Evolutionary conservation across 2,888 invertebrate genomes (phyloP).

Genomic region (Xestia sexstrigata): DNA sequence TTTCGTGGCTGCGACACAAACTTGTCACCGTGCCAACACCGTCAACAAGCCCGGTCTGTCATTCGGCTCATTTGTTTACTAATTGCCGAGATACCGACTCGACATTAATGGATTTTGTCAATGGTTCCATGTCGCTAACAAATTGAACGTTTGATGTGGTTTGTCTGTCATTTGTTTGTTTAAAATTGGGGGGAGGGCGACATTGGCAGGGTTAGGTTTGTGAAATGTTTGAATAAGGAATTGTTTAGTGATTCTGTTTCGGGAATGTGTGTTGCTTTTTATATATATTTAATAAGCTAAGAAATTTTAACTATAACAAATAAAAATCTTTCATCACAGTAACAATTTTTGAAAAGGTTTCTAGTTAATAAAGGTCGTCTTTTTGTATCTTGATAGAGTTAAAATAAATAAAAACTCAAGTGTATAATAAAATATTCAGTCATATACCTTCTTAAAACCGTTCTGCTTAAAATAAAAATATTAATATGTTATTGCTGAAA

Average conservation of each 20-base stretch:
- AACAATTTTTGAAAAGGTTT: too few species aligned
- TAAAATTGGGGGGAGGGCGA: slow-evolving; percentile 52
- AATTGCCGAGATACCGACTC: slow-evolving; percentile 83
- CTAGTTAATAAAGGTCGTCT: too few species aligned
- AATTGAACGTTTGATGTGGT: slow-evolving; percentile 85
- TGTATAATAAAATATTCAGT: slow-evolving; percentile 16
- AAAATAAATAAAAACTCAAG: slow-evolving; percentile 11
- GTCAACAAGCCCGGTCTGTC: slow-evolving; percentile 83
- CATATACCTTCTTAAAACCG: slow-evolving; percentile 27
- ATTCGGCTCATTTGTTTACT: slow-evolving; percentile 89
- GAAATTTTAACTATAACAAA: too few species aligned
- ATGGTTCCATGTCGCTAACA: slow-evolving; percentile 75
- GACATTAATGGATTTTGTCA: slow-evolving; percentile 90
- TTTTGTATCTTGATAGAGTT: not conserved
- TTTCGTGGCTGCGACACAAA: slow-evolving; percentile 58
- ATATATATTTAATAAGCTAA: not conserved
- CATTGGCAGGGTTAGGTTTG: slow-evolving; percentile 26
- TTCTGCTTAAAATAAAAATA: slow-evolving; percentile 24
- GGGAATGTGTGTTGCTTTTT: not conserved
- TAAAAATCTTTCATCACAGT: too few species aligned
- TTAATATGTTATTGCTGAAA: slow-evolving; percentile 38
- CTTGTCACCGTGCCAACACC: slow-evolving; percentile 86
- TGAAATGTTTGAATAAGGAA: slow-evolving; percentile 26
- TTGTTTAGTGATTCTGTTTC: slow-evolving; percentile 36
- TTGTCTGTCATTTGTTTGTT: slow-evolving; percentile 55